Evolutionary conservation across 2,113 vertebrate species (phyloP), one percentile per base, ranked within the genome.

Genomic region (Epinephelus fuscoguttatus): DNA sequence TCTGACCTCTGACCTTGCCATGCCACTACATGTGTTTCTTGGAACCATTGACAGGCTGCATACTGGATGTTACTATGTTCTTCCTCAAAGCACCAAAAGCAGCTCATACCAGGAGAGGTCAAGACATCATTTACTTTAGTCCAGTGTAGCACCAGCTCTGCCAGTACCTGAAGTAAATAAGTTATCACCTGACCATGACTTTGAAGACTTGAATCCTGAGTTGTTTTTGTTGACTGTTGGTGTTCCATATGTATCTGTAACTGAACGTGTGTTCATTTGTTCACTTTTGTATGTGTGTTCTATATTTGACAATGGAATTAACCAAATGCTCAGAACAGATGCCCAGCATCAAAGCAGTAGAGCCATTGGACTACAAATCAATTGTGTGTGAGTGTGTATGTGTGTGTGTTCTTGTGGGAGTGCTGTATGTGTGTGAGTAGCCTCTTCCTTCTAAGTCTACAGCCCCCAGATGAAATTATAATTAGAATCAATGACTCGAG

Each of bases 401-500:
- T 78, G 60, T 37, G 57, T 61, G 72, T 63, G 47, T 57, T 30
- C 47, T 25, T 57, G 27, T 75, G 18, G 47, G 4, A 45, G 11
- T 30, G 19, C 70, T 60, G 59, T 75, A 25, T 69, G 64, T 70
- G 42, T 30, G 27, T 50, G 37, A 27, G 42, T 13, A 23, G 71
- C 30, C 45, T 70, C 4, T 70, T 49, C 15, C 0, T 15, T 68
- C 33, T 74, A 47, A 69, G 47, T 75, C 56, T 59, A 61, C 67
- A 85, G 52, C 77, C 27, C n/a, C 42, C 62, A 40, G 50, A 80
- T 70, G 40, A 75, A 68, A 73, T 68, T 66, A 76, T 70, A 63
- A 84, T 80, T 75, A 86, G 45, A 68, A 73, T 78, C 78, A 81
- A 74, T 69, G 47, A 33, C 56, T 71, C 21, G 56, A 47, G 61